Evolutionary conservation across 2,888 invertebrate species (phyloP).

Genomic region (Amaurobius ferox): DNA sequence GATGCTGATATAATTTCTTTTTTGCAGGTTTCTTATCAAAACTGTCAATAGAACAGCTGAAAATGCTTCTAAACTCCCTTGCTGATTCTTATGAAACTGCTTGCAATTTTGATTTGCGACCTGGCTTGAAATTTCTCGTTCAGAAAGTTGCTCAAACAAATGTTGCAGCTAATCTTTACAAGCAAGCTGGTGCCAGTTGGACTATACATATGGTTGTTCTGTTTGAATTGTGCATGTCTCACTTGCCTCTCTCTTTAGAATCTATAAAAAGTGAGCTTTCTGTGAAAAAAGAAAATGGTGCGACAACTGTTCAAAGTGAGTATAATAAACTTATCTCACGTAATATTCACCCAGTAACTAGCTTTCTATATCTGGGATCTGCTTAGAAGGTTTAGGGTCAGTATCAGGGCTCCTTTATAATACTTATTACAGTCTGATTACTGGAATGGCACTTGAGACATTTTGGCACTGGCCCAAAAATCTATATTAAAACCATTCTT

Average conservation of each 20-base stretch:
- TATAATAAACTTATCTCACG: too few species aligned
- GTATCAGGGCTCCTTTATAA: too few species aligned
- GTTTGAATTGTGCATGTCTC: conserved; percentile 88
- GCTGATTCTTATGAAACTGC: conserved; percentile 89
- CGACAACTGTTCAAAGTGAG: too few species aligned
- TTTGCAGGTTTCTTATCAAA: conserved; percentile 76
- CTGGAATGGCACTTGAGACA: too few species aligned
- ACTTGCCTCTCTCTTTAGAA: conserved; percentile 79
- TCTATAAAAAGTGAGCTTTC: conserved; percentile 75
- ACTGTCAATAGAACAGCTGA: conserved; percentile 80
- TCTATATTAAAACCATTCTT: too few species aligned
- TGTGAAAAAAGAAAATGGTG: too few species aligned
- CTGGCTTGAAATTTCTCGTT: conserved; percentile 93
- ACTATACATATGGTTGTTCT: conserved; percentile 87
- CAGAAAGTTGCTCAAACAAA: conserved; percentile 88
- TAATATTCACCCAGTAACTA: too few species aligned
- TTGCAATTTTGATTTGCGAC: conserved; percentile 91
- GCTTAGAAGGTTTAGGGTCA: too few species aligned
- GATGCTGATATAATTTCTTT: too few species aligned
- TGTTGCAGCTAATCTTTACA: conserved; percentile 92
- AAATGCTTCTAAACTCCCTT: conserved; percentile 86
- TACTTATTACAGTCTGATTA: too few species aligned
- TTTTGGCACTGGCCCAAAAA: too few species aligned
- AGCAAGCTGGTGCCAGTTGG: conserved; percentile 93
- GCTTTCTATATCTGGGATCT: too few species aligned